phyloP scores from a whole-genome alignment of 2,113 vertebrate species.

The Pogona vitticeps region DNA sequence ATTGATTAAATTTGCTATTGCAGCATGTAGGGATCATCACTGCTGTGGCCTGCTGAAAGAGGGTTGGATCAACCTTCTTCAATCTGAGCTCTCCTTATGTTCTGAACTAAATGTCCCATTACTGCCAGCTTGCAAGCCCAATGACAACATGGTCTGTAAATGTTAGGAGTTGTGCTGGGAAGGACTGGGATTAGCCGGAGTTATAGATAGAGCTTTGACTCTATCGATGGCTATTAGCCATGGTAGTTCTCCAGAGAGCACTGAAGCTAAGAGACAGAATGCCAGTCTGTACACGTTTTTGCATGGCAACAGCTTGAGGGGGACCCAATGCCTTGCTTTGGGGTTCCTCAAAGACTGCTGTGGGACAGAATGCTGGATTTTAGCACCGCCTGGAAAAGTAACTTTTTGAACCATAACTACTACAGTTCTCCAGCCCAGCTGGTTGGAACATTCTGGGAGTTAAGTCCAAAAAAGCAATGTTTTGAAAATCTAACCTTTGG shows the following conservation, averaged over 20 bases:
- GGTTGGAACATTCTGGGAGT: not conserved
- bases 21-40: no score
- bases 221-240: not conserved
- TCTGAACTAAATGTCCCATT: not conserved
- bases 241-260: not conserved
- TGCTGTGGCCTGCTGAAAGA: no score
- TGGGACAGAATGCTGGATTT: not conserved
- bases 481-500: no score
- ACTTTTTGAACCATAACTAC: no score
- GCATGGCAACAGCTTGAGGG: not conserved
- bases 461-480: no score
- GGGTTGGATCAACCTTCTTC: no score
- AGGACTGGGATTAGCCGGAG: not conserved
- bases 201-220: no score
- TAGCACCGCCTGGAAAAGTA: not conserved
- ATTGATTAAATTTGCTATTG: no score
- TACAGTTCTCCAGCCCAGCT: not conserved
- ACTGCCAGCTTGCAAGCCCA: not conserved
- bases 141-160: not conserved
- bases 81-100: no score
- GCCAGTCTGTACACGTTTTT: no score
- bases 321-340: not conserved
- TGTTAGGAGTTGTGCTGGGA: not conserved
- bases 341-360: not conserved
- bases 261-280: not conserved